Conservation (phyloP, 2,113 vertebrate species). For the Mormyrus lacerda region DNA sequence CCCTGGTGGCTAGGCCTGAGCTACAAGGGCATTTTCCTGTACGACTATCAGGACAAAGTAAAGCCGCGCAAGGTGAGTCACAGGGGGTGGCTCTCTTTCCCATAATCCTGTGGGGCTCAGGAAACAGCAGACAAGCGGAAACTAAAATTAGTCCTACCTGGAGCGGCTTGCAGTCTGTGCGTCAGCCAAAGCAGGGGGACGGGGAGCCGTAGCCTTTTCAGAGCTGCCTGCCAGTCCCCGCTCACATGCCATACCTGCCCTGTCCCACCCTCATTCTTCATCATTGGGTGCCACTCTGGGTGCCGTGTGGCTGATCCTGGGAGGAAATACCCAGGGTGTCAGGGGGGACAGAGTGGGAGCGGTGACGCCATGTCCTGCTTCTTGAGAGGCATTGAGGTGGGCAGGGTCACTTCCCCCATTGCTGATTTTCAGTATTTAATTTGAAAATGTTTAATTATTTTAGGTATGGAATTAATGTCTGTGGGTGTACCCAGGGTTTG, state of each 20-base stretch:
- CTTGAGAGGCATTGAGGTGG: no score
- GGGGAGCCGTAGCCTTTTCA: no score
- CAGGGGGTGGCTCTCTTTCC: background rate
- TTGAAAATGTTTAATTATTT: background rate
- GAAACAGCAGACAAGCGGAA: background rate
- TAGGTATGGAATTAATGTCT: background rate
- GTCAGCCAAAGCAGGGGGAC: background rate
- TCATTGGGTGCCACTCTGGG: background rate
- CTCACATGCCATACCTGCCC: background rate
- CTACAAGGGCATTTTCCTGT: constrained; percentile 97
- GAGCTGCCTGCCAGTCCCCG: background rate
- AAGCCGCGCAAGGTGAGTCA: constrained; percentile 73
- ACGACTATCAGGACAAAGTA: constrained; percentile 94
- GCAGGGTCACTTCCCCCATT: background rate
- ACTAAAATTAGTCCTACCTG: background rate
- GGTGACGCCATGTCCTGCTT: background rate
- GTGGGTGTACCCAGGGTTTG: background rate
- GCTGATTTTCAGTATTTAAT: background rate
- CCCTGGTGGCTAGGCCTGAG: constrained; percentile 98
- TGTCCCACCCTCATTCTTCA: background rate
- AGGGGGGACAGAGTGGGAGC: no score
- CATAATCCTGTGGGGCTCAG: background rate
- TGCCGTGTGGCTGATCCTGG: background rate
- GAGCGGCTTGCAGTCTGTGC: background rate
- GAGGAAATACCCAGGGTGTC: no score